phyloP scores from a whole-genome alignment of 2,113 vertebrate genomes.

The Vombatus ursinus region DNA sequence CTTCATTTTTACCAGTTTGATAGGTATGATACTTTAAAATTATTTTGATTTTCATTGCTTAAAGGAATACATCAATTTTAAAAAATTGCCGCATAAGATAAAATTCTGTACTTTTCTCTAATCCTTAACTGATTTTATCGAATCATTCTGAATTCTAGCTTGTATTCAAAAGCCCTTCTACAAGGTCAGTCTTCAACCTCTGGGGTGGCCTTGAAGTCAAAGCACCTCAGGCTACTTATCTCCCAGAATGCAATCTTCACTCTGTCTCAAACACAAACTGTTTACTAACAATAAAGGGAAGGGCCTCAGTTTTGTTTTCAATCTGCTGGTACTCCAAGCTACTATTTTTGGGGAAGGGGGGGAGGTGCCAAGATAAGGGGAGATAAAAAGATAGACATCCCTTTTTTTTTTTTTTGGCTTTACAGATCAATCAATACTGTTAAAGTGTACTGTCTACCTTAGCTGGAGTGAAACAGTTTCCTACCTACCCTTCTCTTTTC shows the following conservation, averaged over 20 bases:
- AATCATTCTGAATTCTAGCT: neutral
- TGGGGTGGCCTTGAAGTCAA: neutral
- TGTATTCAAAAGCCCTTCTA: neutral
- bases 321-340: neutral
- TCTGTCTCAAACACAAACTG: neutral
- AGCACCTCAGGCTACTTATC: neutral
- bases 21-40: neutral
- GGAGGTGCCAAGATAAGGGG: no score
- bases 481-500: neutral
- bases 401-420: neutral
- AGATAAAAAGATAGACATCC: neutral
- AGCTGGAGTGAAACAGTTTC: neutral
- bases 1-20: neutral
- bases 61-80: neutral
- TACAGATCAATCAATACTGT: neutral
- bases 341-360: neutral
- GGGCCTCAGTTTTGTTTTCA: neutral
- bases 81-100: neutral
- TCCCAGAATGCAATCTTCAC: neutral
- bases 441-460: neutral
- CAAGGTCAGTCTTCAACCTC: neutral
- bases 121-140: neutral
- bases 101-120: neutral
- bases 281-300: neutral
- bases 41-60: neutral